Base-by-base conservation (phyloP, 2,113 vertebrate species). In the Melozone crissalis region DNA sequence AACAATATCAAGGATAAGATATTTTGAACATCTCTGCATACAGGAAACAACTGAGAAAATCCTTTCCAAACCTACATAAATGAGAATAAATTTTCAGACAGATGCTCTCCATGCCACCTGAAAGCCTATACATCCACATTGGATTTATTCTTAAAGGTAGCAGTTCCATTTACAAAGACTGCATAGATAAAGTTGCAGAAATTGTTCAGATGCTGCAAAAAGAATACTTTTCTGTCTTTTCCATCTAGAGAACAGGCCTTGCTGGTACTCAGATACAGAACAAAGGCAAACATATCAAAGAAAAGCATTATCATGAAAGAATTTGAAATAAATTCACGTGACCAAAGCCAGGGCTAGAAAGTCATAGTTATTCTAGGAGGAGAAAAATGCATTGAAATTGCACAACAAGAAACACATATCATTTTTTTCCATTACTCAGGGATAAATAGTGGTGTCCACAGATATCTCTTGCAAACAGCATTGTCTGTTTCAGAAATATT, bases 1-100 rank as follows among this genome's bases (percentile, higher is more conserved):
- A 96, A 95, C 90, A 93, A 92, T 95, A 66, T 37, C 30, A 72
- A 75, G 46, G n/a, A 83, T 84, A 88, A 93, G 75, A 54, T 4
- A 59, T 23, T 75, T 62, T 62, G 44, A 93, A 78, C 24, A 80
- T 47, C 31, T 27, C 4, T 63, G 49, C 26, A 24, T 35, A 43
- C 4, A 58, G 43, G 24, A 87, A 82, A 44, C 54, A 81, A 89
- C 79, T 39, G 13, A 66, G 43, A 77, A 87, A 93, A 55, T 47
- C 4, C 16, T 77, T 79, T 68, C 59, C 30, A 76, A 74, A 52
- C 1, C 13, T 11, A 52, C 28, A 57, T 19, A 22, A 78, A 72
- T 33, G 59, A 37, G 33, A 84, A 84, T 31, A 54, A n/a, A 23
- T 72, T 49, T 87, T 87, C 66, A 72, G 51, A 16, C 5, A 55